A percentile compares a stretch with the other conserved stretches of the same genome.
These are phyloP conservation scores for Centruroides sculpturatus DNA, from an alignment of 1,140 invertebrate species.

Conservation along the genomic window DNA sequence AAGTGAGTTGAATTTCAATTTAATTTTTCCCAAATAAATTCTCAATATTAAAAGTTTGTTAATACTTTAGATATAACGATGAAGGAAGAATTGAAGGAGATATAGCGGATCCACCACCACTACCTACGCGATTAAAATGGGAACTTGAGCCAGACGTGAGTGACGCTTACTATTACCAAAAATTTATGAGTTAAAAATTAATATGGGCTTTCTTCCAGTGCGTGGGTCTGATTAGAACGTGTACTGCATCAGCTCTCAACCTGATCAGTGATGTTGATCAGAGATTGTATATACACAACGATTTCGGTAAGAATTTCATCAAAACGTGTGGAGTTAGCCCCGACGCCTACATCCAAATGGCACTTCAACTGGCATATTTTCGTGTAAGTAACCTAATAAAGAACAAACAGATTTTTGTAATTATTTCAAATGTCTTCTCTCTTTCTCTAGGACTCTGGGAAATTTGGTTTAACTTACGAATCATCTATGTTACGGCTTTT, in stretches of 20 bases:
- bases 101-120: constrained; percentile 54
- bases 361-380: constrained; percentile 85
- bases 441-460: constrained; percentile 47
- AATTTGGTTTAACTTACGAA: constrained; percentile 92
- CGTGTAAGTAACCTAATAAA: constrained; percentile 32
- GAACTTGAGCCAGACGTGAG: constrained; percentile 42
- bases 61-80: constrained; percentile 18
- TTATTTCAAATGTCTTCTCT: not conserved
- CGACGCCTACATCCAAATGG: constrained; percentile 92
- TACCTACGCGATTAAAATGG: constrained; percentile 77
- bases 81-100: constrained; percentile 30
- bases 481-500: constrained; percentile 95
- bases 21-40: too few species aligned
- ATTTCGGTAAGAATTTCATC: constrained; percentile 92
- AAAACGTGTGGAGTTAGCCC: constrained; percentile 80
- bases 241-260: constrained; percentile 32
- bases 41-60: too few species aligned
- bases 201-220: constrained; percentile 24
- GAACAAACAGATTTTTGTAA: not conserved
- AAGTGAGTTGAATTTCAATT: constrained; percentile 42
- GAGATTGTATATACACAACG: constrained; percentile 59
- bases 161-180: not conserved
- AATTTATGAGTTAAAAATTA: not conserved
- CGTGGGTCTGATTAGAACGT: constrained; percentile 44
- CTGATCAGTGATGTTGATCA: constrained; percentile 69